Conservation (phyloP, 2,888 invertebrate genomes). For the Julus scandinavius region DNA sequence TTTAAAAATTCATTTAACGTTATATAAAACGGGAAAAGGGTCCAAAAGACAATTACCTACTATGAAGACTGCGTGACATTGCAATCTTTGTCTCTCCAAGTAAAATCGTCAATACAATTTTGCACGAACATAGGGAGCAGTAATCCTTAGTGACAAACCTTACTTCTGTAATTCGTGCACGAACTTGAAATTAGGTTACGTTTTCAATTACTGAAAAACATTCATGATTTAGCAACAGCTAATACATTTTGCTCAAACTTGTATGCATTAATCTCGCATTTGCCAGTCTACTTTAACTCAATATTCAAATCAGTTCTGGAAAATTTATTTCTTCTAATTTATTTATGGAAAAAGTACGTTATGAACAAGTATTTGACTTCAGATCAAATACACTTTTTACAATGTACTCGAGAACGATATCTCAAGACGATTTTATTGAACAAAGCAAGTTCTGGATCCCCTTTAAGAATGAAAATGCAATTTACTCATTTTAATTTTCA, state of each 20-base stretch:
- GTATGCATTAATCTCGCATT: background rate
- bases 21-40: too few species aligned
- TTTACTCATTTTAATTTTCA: conserved; percentile 29
- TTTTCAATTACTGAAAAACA: background rate
- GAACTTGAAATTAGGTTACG: background rate
- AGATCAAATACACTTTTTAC: background rate
- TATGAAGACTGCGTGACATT: background rate
- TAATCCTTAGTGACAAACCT: background rate
- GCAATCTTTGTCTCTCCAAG: background rate
- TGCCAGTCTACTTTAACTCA: background rate
- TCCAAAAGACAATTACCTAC: too few species aligned
- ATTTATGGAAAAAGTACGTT: background rate
- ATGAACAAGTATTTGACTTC: background rate
- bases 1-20: too few species aligned
- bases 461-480: conserved; percentile 1
- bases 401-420: too few species aligned
- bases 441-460: background rate
- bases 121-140: background rate
- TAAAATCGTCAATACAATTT: background rate
- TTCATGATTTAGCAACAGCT: background rate
- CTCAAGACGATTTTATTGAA: background rate
- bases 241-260: background rate
- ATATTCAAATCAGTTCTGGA: background rate
- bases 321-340: background rate
- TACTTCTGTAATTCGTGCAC: background rate